Percentiles rank a stretch among this genome's conserved stretches.
phyloP scores from a whole-genome alignment of 2,113 vertebrate species.

The Nerophis lumbriciformis region DNA sequence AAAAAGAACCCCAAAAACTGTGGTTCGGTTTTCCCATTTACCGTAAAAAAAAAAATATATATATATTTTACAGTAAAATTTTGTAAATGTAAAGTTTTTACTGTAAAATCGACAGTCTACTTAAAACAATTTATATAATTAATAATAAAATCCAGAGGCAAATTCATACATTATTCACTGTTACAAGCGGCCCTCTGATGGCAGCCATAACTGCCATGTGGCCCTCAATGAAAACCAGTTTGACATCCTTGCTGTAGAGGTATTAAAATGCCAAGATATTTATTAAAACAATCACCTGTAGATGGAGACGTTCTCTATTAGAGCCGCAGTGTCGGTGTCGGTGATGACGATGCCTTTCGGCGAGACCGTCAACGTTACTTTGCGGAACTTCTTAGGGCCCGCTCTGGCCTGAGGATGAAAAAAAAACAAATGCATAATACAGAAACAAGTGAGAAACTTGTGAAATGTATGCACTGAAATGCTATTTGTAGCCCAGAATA shows the following conservation, averaged over 20 bases:
- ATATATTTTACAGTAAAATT: too few relatives aligned
- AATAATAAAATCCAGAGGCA: too few relatives aligned
- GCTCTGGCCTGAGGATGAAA: constrained; percentile 74
- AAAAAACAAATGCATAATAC: background rate
- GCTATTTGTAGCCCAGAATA: constrained; percentile 25
- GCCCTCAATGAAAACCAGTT: background rate
- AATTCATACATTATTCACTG: too few relatives aligned
- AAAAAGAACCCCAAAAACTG: too few relatives aligned
- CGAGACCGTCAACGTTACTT: constrained; percentile 84
- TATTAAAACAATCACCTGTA: constrained; percentile 71
- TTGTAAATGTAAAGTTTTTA: too few relatives aligned
- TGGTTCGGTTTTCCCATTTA: too few relatives aligned
- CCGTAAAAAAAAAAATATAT: too few relatives aligned
- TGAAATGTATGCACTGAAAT: constrained; percentile 33
- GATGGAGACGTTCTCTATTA: constrained; percentile 85
- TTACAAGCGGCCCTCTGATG: too few relatives aligned
- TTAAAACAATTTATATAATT: too few relatives aligned
- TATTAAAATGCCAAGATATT: background rate
- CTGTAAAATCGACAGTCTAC: too few relatives aligned
- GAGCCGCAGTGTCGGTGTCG: constrained; percentile 79
- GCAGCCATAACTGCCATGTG: too few relatives aligned
- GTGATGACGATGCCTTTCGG: constrained; percentile 82
- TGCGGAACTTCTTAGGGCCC: constrained; percentile 82
- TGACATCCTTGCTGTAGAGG: too few relatives aligned
- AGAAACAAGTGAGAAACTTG: constrained; percentile 22